phyloP scores from a whole-genome alignment of 2,797 vertebrate species.

The Calcarius lapponicus region DNA sequence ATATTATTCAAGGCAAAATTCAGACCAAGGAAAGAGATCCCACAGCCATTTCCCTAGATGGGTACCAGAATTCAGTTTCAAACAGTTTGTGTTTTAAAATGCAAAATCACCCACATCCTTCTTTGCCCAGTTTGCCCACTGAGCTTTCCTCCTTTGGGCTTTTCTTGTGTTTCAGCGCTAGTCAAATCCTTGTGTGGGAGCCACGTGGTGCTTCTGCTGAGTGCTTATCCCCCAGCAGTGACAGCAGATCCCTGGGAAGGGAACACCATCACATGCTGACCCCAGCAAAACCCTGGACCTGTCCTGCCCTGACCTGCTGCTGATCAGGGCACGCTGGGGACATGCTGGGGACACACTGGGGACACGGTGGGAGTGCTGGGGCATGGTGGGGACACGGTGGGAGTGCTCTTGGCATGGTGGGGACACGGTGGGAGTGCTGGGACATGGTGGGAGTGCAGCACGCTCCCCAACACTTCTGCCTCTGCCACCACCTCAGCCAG shows the following conservation, averaged over 20 bases:
- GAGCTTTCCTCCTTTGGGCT: neutral
- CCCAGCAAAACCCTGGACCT: neutral
- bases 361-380: too few relatives aligned
- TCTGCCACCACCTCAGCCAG: rapidly evolving
- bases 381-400: too few relatives aligned
- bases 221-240: neutral
- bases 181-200: neutral
- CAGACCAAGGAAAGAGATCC: neutral
- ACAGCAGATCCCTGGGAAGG: neutral
- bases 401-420: too few relatives aligned
- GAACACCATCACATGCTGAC: neutral
- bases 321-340: too few relatives aligned
- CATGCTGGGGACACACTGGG: too few relatives aligned
- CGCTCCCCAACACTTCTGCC: rapidly evolving
- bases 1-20: neutral
- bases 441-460: too few relatives aligned
- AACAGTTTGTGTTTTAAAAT: neutral
- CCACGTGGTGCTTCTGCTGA: neutral
- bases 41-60: neutral
- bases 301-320: neutral
- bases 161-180: neutral
- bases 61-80: neutral
- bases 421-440: too few relatives aligned
- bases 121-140: neutral
- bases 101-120: neutral